Base-by-base conservation (phyloP, 2,797 vertebrate genomes). In the Fistularia tabacaria region DNA sequence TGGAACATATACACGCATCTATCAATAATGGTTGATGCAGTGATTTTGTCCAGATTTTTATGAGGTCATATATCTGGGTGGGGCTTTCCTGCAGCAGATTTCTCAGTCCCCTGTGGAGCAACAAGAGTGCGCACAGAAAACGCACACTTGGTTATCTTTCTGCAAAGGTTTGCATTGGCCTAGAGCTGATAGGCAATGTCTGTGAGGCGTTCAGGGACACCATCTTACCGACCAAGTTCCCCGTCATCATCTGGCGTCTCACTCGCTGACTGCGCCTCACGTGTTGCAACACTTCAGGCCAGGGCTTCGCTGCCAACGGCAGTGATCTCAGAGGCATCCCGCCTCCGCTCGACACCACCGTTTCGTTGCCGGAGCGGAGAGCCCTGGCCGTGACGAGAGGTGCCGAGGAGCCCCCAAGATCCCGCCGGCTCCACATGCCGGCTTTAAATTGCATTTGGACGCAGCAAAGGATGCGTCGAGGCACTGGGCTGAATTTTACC, bases 121-220 rank as follows among this genome's bases (percentile, higher is more conserved):
- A 77, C 37, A 47, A 54, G 57, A 8, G 13, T 51, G 60, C 60
- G 46, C 50, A 70, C 48, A 40, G 55, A n/a, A 62, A 36, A 73
- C 39, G 64, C 62, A 72, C 54, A 66, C 49, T 47, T 51, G 59
- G 44, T 62, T 69, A 74, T 78, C 58, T 74, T 49, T 71, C 73
- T 64, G 39, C 56, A 43, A 69, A 69, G 66, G 57, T 77, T 77
- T 71, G 62, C 51, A 56, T 25, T 75, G 64, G 71, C 62, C 69
- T 59, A 64, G 47, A 80, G 60, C 56, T 52, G 59, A 81, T 73
- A 62, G 63, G 56, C 49, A 63, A 51, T 72, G 66, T 70, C 62
- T 58, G 71, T 87, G 86, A 90, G 82, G 75, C 81, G 84, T 91
- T 80, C 85, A 74, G 87, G 87, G 88, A 87, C 88, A 79, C 63